Evolutionary conservation across 2,888 invertebrate species (phyloP).

Genomic region (Caprella mutica): DNA sequence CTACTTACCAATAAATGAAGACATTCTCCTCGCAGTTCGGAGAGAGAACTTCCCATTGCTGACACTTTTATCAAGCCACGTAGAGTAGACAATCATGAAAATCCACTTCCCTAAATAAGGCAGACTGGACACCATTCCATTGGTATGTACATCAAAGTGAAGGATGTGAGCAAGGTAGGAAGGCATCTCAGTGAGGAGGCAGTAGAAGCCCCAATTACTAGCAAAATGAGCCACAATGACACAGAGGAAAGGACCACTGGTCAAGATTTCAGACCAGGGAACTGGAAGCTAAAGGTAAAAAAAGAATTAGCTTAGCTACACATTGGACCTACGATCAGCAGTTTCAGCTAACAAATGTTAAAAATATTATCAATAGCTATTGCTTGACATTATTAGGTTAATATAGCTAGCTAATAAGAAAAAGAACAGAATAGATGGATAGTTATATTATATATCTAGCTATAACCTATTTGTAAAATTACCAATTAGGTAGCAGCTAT

Average conservation of each 20-base stretch:
- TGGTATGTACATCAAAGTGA: constrained; percentile 11
- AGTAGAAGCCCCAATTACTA: constrained; percentile 14
- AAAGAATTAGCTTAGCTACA: too few relatives aligned
- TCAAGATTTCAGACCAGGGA: constrained; percentile 9
- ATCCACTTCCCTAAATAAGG: constrained; percentile 4
- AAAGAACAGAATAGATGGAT: too few relatives aligned
- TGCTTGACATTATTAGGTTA: too few relatives aligned
- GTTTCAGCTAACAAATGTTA: too few relatives aligned
- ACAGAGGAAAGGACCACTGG: constrained; percentile 5
- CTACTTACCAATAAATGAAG: constrained; percentile 2
- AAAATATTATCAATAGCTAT: too few relatives aligned
- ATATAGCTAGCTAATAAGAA: too few relatives aligned
- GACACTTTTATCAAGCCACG: not conserved
- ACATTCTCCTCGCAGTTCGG: not conserved
- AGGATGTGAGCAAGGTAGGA: constrained; percentile 11
- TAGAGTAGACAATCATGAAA: not conserved
- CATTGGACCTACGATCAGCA: too few relatives aligned
- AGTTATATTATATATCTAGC: too few relatives aligned
- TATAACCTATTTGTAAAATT: too few relatives aligned
- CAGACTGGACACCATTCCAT: constrained; percentile 11
- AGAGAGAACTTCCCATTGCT: not conserved
- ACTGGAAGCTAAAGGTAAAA: too few relatives aligned
- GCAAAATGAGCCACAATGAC: constrained; percentile 16
- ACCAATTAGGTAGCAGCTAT: too few relatives aligned
- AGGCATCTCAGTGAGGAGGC: constrained; percentile 13